phyloP scores from a whole-genome alignment of 2,113 vertebrate genomes.

The Seriola dumerili region DNA sequence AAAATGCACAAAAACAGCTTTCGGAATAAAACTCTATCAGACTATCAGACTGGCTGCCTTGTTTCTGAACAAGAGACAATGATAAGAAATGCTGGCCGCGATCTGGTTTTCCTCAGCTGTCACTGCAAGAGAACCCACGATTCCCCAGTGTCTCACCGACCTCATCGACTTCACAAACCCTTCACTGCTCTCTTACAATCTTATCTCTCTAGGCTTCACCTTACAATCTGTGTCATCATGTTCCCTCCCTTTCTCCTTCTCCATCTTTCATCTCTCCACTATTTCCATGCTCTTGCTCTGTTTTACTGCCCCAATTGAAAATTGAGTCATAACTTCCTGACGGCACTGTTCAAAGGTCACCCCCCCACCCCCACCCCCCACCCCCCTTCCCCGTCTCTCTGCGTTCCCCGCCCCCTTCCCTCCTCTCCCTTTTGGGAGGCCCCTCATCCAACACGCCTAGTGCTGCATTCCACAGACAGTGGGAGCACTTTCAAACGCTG shows the following conservation, averaged over 20 bases:
- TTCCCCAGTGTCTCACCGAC: constrained; percentile 21
- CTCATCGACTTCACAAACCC: constrained; percentile 12
- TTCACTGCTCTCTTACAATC: constrained; percentile 33
- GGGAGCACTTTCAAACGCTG: constrained; percentile 79
- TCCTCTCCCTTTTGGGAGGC: constrained; percentile 76
- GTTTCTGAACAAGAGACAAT: constrained; percentile 15
- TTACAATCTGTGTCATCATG: constrained; percentile 34
- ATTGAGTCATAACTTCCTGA: constrained; percentile 85
- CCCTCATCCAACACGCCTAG: constrained; percentile 78
- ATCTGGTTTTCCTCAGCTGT: constrained; percentile 47
- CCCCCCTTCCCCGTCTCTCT: constrained; percentile 14
- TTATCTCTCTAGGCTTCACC: constrained; percentile 39
- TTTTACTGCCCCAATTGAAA: constrained; percentile 72
- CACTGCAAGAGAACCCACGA: constrained; percentile 14
- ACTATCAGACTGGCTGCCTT: constrained; percentile 1
- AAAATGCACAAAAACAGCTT: not conserved
- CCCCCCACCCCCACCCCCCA: constrained; percentile 39
- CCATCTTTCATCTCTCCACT: constrained; percentile 38
- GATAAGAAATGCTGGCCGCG: constrained; percentile 6
- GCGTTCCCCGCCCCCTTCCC: constrained; percentile 53
- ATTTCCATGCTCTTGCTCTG: constrained; percentile 28
- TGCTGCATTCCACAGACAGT: constrained; percentile 79
- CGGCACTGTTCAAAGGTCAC: constrained; percentile 80
- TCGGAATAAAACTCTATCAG: not conserved
- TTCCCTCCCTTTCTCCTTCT: constrained; percentile 12